These are phyloP conservation scores for Montifringilla adamsi DNA, from an alignment of 2,113 vertebrate genomes.

Conservation along the genomic window DNA sequence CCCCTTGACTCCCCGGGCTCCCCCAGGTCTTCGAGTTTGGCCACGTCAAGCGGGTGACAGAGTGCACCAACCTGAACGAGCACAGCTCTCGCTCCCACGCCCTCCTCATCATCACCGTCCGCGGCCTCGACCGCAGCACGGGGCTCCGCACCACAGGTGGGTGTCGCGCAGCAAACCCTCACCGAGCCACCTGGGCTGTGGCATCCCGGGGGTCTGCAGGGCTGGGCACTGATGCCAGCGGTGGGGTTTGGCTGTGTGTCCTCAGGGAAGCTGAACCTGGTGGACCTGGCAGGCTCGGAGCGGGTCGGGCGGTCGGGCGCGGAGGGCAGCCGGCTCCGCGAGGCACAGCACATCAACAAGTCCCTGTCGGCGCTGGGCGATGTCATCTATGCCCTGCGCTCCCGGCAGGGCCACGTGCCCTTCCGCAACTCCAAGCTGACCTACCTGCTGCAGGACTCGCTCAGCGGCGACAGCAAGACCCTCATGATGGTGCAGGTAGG, in stretches of 20 bases:
- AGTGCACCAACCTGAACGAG: conserved; percentile 92
- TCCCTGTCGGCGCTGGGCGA: conserved; percentile 91
- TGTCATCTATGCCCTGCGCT: conserved; percentile 89
- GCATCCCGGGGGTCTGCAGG: accelerated
- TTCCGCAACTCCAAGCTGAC: conserved; percentile 98
- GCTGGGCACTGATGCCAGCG: accelerated
- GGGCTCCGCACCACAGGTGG: conserved; percentile 86
- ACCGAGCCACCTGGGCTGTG: accelerated
- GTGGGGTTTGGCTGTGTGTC: background rate
- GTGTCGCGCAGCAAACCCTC: accelerated
- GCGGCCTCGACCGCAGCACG: conserved; percentile 83
- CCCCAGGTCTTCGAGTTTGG: conserved; percentile 89
- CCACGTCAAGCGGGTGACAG: conserved; percentile 86
- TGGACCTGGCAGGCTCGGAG: conserved; percentile 94
- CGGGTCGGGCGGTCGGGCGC: conserved; percentile 90
- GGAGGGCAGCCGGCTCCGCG: conserved; percentile 87
- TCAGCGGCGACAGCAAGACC: conserved; percentile 94
- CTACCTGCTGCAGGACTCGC: conserved; percentile 95
- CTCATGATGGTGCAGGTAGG: conserved; percentile 97
- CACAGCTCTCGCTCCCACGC: conserved; percentile 95
- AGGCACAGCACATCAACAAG: conserved; percentile 97
- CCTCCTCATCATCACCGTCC: conserved; percentile 87
- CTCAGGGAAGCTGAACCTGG: conserved; percentile 92
- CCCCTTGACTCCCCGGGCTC: accelerated
- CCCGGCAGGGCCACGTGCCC: conserved; percentile 88